phyloP scores from a whole-genome alignment of 2,113 vertebrate species.

The Collichthys lucidus region DNA sequence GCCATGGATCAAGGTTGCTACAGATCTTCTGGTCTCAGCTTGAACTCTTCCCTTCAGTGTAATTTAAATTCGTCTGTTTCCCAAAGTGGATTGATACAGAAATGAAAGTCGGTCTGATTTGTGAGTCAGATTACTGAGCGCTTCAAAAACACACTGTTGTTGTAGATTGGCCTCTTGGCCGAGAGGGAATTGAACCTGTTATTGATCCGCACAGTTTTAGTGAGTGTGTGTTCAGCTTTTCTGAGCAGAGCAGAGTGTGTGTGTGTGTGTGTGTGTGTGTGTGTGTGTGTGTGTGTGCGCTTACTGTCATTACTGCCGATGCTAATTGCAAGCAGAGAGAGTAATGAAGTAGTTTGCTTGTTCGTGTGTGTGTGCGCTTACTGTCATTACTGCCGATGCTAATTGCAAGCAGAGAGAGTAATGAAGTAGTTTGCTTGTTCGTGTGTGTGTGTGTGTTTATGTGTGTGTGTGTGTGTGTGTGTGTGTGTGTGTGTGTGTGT shows the following conservation, averaged over 20 bases:
- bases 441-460: too few relatives aligned
- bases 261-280: not conserved
- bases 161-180: not conserved
- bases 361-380: too few relatives aligned
- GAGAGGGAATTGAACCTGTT: not conserved
- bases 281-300: constrained; percentile 14
- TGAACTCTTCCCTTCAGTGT: not conserved
- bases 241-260: not conserved
- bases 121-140: not conserved
- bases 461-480: too few relatives aligned
- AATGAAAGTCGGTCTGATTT: not conserved
- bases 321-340: constrained; percentile 43
- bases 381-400: too few relatives aligned
- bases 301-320: constrained; percentile 16
- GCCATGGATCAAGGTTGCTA: too few relatives aligned
- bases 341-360: constrained; percentile 47
- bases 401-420: too few relatives aligned
- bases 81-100: not conserved
- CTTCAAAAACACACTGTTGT: too few relatives aligned
- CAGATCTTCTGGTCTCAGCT: too few relatives aligned
- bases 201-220: not conserved
- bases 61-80: not conserved
- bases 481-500: too few relatives aligned
- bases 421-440: too few relatives aligned
- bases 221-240: not conserved